Evolutionary conservation across 1,140 invertebrate genomes (phyloP).

Genomic region (Trichogramma pretiosum): DNA sequence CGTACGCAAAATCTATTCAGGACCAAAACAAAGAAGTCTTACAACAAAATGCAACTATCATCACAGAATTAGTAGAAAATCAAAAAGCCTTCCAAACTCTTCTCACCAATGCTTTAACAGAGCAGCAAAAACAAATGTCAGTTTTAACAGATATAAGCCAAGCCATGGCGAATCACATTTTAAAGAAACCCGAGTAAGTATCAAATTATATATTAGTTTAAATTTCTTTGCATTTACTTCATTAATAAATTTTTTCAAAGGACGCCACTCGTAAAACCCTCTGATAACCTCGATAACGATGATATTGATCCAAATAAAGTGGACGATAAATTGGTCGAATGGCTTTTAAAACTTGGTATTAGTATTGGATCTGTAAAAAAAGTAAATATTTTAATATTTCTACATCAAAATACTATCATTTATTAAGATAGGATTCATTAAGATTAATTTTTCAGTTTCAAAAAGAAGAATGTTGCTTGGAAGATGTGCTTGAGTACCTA

Average conservation of each 20-base stretch:
- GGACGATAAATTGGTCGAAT: constrained; percentile 48
- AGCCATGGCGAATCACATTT: no score
- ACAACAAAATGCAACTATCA: no score
- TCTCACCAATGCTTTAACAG: constrained; percentile 61
- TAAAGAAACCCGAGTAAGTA: no score
- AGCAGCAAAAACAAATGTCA: constrained; percentile 54
- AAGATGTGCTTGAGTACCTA: constrained; percentile 66
- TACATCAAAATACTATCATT: constrained; percentile 25
- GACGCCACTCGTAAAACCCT: constrained; percentile 36
- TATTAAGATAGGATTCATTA: background rate
- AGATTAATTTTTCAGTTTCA: constrained; percentile 49
- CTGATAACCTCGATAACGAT: constrained; percentile 23
- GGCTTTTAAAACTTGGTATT: constrained; percentile 51
- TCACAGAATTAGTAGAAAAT: constrained; percentile 58
- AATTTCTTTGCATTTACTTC: no score
- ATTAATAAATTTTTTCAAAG: constrained; percentile 10
- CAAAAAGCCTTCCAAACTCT: constrained; percentile 63
- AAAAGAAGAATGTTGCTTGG: constrained; percentile 67
- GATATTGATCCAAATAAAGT: no score
- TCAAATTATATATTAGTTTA: no score
- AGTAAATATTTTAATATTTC: constrained; percentile 28
- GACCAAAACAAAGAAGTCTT: background rate
- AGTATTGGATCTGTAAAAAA: constrained; percentile 51
- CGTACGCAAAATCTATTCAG: no score
- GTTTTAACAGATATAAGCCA: constrained; percentile 42